phyloP scores from a whole-genome alignment of 2,113 vertebrate genomes.

The Corythaixoides concolor region DNA sequence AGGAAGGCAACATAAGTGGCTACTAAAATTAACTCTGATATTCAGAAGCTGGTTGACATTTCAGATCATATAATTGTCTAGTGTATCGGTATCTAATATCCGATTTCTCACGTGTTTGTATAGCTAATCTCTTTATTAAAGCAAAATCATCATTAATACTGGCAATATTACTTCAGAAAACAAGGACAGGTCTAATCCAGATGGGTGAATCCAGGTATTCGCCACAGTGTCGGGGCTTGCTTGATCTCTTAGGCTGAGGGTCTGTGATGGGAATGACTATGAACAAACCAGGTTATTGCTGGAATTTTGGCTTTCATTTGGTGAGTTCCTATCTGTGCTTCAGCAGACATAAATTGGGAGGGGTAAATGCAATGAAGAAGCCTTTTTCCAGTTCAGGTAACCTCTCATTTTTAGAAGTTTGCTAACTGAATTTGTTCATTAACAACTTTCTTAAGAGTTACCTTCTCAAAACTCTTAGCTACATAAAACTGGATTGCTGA shows the following conservation, averaged over 20 bases:
- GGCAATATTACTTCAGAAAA: not conserved
- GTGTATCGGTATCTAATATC: not conserved
- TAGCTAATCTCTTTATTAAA: not conserved
- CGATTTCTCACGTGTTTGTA: not conserved
- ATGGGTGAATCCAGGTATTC: not conserved
- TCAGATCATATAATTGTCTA: not conserved
- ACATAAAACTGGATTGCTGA: not conserved
- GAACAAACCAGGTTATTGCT: not conserved
- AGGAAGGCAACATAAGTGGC: not conserved
- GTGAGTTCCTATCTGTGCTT: not conserved
- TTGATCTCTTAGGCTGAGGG: not conserved
- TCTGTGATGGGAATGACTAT: not conserved
- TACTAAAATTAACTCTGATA: slow-evolving; percentile 18
- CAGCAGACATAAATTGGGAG: not conserved
- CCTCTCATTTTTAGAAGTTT: not conserved
- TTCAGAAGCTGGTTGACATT: slow-evolving; percentile 2
- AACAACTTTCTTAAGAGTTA: not conserved
- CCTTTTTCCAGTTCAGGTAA: not conserved
- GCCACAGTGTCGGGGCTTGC: not conserved
- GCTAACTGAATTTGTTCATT: not conserved
- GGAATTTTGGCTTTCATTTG: not conserved
- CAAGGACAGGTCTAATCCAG: not conserved
- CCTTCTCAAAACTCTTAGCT: not conserved
- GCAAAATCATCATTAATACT: not conserved
- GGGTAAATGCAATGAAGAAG: not conserved